Conservation (phyloP, 2,888 invertebrate species). For the Xestobium rufovillosum region DNA sequence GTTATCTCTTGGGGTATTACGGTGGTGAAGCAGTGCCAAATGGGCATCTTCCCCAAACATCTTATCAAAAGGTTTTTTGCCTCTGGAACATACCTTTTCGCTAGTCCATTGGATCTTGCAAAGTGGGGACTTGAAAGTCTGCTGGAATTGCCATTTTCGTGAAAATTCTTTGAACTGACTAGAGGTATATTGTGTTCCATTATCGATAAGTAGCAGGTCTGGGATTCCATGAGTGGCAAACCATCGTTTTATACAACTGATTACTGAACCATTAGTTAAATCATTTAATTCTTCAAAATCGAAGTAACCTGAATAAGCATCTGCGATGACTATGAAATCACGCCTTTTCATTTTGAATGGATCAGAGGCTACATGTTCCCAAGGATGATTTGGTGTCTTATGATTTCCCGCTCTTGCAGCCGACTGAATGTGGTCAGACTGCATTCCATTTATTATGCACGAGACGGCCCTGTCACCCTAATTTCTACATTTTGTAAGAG, state of each 20-base stretch:
- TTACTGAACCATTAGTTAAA: not conserved
- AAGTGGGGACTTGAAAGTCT: conserved; percentile 18
- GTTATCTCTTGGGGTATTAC: conserved; percentile 11
- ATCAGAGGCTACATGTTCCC: conserved; percentile 7
- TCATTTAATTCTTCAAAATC: conserved; percentile 8
- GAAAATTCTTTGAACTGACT: too few relatives aligned
- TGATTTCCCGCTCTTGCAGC: too few relatives aligned
- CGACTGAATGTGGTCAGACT: too few relatives aligned
- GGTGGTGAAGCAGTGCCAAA: conserved; percentile 9
- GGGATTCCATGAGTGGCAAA: conserved; percentile 16
- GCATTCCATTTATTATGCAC: too few relatives aligned
- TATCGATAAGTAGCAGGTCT: conserved; percentile 12
- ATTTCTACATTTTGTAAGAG: too few relatives aligned
- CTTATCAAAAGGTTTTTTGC: conserved; percentile 14
- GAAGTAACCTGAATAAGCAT: conserved; percentile 16
- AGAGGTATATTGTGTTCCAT: too few relatives aligned
- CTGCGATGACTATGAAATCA: conserved; percentile 19
- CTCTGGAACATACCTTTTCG: conserved; percentile 16
- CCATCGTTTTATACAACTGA: conserved; percentile 11
- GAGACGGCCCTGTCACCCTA: too few relatives aligned
- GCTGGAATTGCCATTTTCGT: too few relatives aligned
- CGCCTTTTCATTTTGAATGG: conserved; percentile 5
- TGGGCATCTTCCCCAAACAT: conserved; percentile 6
- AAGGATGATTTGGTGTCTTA: conserved; percentile 3
- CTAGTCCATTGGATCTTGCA: conserved; percentile 19